Base-by-base conservation (phyloP, 2,888 invertebrate species). In the Tetheella fluctuosa region DNA sequence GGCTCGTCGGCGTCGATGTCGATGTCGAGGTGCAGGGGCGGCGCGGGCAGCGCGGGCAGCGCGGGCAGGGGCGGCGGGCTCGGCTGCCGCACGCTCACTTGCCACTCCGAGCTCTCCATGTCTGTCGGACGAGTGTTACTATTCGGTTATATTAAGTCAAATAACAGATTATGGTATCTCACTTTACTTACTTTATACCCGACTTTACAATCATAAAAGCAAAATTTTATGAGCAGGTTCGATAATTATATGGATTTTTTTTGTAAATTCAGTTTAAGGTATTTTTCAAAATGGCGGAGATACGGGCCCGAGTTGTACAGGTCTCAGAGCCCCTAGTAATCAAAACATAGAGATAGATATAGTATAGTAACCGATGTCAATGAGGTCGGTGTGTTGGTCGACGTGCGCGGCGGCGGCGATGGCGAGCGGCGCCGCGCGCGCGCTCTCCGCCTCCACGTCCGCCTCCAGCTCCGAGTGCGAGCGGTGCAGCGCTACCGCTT, bases 401-500 rank as follows among this genome's bases (percentile, higher is more conserved):
- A 74, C 57, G 58, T 78, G 79, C 0, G 73, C 67, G 0, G 73
- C 64, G 4, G 74, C 68, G 0, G 73, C 64, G 2, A 68, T 60
- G 7, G 80, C 70, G 17, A 83, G 69, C 23, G 81, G n/a, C 10
- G 64, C 60, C 8, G 59, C 63, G 28, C 52, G 55, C 39, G 56
- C 63, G 2, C 13, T 2, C 3, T 34, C 34, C 13, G 34, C 34
- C 34, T 13, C 34, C 34, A 34, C 34, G 2, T 59, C 62, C 12
- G 60, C 52, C 30, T 70, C 73, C 86, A 87, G 81, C 59, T 81
- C 81, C 7, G 75, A 69, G 67, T 84, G 85, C 58, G 77, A 70
- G 30, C 74, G 66, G 56, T 79, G 86, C 23, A 89, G 71, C 52
- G 87, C 90, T 61, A 89, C 72, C 62, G 84, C 85, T 59, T 79